Evolutionary conservation across 1,140 invertebrate species (phyloP), one percentile per base, ranked within the genome.

Genomic region (Lutraria rhynchaena): DNA sequence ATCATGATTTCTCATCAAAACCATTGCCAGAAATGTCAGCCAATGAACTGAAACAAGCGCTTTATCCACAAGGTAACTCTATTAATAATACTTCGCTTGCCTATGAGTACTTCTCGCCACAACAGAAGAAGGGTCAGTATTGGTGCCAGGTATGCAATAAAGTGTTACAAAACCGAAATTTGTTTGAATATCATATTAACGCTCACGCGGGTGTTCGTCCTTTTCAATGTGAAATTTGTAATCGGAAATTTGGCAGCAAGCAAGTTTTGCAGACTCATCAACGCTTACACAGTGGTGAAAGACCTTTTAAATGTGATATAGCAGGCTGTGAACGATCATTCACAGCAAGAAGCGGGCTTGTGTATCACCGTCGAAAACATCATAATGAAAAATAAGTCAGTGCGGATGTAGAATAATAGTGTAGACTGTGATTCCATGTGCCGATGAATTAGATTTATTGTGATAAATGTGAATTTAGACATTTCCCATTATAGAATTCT

Each of bases 321-420:
- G 19, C 46, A 1, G 63, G 63, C 33, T 78, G 75, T 78, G 75
- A 78, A 29, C 33, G 75, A 9, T 60, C 75, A 17, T 78, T 78
- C 27, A 65, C 61, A 9, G 75, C 75, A 22, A 63, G 75, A 44
- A 78, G 75, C 58, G 75, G 75, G 27, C 60, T 78, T 0, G 75
- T 78, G 0, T 78, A 78, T n/a, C 75, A 78, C 69, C n/a, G n/a
- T 46, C 67, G 53, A 17, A 78, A 78, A 78, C 75, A 78, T 57
- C 75, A 78, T 58, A 63, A 35, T 24, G 19, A n/a, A n/a, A n/a
- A n/a, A n/a, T n/a, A n/a, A n/a, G n/a, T n/a, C n/a, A n/a, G n/a
- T n/a, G n/a, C n/a, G n/a, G n/a, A n/a, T n/a, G n/a, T n/a, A n/a
- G n/a, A n/a, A n/a, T n/a, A n/a, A n/a, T n/a, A n/a, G n/a, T n/a